These are phyloP conservation scores for Micrasema minimum DNA, from an alignment of 1,140 invertebrate species.

Conservation along the genomic window DNA sequence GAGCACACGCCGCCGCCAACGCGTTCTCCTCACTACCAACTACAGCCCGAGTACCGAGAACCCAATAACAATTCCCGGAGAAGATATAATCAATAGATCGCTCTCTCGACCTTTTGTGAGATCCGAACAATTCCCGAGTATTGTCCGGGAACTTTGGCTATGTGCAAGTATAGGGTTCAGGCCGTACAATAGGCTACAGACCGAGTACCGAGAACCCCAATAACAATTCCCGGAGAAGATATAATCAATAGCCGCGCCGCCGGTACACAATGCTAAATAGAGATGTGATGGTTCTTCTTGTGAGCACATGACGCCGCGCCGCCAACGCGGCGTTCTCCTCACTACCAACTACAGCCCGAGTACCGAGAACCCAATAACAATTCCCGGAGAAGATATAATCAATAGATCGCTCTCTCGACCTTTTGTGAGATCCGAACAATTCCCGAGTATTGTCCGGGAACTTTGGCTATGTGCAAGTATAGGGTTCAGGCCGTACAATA, in stretches of 20 bases:
- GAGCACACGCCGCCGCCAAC: too few relatives aligned
- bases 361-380: conserved; percentile 36
- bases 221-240: conserved; percentile 33
- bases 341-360: too few relatives aligned
- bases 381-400: conserved; percentile 33
- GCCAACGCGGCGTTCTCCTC: too few relatives aligned
- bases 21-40: too few relatives aligned
- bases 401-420: conserved; percentile 37
- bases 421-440: conserved; percentile 34
- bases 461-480: conserved; percentile 6
- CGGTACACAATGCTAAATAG: conserved; percentile 26
- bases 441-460: conserved; percentile 34
- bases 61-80: conserved; percentile 29
- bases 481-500: conserved; percentile 13
- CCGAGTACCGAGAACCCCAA: too few relatives aligned
- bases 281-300: conserved; percentile 10
- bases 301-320: too few relatives aligned
- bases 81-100: conserved; percentile 41
- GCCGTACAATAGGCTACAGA: conserved; percentile 20
- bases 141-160: conserved; percentile 23
- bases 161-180: conserved; percentile 1
- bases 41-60: too few relatives aligned
- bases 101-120: conserved; percentile 37
- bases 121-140: conserved; percentile 29
- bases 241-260: conserved; percentile 36